Conservation (phyloP, 2,113 vertebrate species). For the Anser brachyrhynchus region DNA sequence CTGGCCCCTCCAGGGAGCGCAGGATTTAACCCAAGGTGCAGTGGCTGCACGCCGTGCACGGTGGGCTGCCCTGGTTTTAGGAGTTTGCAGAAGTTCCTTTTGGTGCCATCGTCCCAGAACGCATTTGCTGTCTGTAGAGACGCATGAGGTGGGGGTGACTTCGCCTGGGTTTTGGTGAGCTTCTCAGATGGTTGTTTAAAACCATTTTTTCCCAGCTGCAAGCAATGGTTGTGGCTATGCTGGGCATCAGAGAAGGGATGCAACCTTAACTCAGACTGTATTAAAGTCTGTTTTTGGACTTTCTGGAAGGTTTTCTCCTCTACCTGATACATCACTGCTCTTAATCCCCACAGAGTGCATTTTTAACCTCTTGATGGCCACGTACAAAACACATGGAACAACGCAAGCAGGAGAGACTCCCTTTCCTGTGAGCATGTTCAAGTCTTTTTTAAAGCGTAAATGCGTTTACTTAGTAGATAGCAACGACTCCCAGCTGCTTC, state of each 20-base stretch:
- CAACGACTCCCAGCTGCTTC: conserved; percentile 11
- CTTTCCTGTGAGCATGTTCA: background rate
- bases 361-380: background rate
- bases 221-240: no score
- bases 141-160: no score
- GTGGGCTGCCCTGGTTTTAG: conserved; percentile 39
- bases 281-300: background rate
- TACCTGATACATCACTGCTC: background rate
- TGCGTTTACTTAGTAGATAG: conserved; percentile 44
- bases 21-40: background rate
- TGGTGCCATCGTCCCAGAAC: conserved; percentile 59
- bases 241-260: no score
- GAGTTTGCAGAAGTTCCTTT: conserved; percentile 55
- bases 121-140: background rate
- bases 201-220: background rate
- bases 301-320: background rate
- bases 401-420: background rate
- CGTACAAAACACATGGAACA: accelerated
- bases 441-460: background rate
- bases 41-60: background rate
- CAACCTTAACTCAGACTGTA: background rate
- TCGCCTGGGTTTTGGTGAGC: background rate
- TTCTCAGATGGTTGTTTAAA: background rate
- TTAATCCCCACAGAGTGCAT: background rate
- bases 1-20: background rate